Conservation (phyloP, 1,140 invertebrate genomes). For the Heliconius nattereri region DNA sequence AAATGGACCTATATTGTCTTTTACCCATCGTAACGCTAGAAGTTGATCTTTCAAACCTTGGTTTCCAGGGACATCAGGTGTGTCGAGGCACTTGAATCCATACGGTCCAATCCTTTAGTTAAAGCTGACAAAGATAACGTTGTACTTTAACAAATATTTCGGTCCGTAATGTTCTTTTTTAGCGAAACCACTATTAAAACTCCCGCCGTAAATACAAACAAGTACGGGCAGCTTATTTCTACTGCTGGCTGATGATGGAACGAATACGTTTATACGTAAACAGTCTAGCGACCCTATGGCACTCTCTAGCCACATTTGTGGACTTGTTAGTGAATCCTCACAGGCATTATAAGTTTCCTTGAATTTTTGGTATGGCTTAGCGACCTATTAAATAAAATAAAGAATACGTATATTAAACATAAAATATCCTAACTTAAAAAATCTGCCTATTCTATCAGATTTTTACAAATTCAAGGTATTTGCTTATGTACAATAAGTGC, state of each 20-base stretch:
- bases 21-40: slow-evolving; percentile 84
- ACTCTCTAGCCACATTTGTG: slow-evolving; percentile 36
- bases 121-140: slow-evolving; percentile 82
- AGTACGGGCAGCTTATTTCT: slow-evolving; percentile 82
- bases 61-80: slow-evolving; percentile 85
- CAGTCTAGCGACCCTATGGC: slow-evolving; percentile 44
- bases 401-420: too few species aligned
- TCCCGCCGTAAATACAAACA: slow-evolving; percentile 88
- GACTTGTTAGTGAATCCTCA: slow-evolving; percentile 41
- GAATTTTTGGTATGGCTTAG: slow-evolving; percentile 37
- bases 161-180: slow-evolving; percentile 67
- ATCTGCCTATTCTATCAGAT: too few species aligned
- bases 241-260: slow-evolving; percentile 45
- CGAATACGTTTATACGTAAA: slow-evolving; percentile 60
- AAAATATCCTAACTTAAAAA: too few species aligned
- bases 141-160: slow-evolving; percentile 80
- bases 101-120: slow-evolving; percentile 84
- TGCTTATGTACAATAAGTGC: background rate
- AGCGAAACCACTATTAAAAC: slow-evolving; percentile 81
- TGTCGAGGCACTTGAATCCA: slow-evolving; percentile 86
- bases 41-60: slow-evolving; percentile 87
- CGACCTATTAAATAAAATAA: slow-evolving; percentile 23
- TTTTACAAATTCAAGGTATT: too few species aligned
- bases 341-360: slow-evolving; percentile 35
- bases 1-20: slow-evolving; percentile 85